phyloP scores from a whole-genome alignment of 2,113 vertebrate species.

The Malurus elegans region DNA sequence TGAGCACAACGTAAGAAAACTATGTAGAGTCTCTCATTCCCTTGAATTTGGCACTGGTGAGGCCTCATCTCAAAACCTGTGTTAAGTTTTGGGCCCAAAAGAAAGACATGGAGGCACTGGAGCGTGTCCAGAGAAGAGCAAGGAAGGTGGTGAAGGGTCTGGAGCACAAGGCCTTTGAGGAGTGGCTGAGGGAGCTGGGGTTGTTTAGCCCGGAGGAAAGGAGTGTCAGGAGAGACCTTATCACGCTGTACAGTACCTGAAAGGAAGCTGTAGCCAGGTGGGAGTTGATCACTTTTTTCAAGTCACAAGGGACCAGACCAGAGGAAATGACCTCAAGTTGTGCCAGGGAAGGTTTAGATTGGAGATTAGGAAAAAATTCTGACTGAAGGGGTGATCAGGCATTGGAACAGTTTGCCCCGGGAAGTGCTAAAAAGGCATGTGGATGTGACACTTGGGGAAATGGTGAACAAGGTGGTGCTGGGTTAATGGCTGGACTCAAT shows the following conservation, averaged over 20 bases:
- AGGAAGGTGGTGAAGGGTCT: background rate
- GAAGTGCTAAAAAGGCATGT: background rate
- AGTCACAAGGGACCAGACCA: background rate
- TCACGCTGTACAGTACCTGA: background rate
- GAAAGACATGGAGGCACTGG: no score
- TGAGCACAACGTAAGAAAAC: background rate
- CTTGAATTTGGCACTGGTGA: background rate
- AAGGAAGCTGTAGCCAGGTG: background rate
- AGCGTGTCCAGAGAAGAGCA: background rate
- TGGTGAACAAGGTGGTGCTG: background rate
- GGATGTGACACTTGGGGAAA: background rate
- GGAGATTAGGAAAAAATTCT: background rate
- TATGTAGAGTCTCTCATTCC: background rate
- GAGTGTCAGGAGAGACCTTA: no score
- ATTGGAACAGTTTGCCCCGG: background rate
- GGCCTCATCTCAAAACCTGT: background rate
- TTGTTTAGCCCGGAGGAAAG: background rate
- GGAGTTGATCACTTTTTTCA: background rate
- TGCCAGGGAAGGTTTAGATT: background rate
- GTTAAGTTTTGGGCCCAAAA: background rate
- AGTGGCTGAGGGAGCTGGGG: background rate
- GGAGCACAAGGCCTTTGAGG: background rate
- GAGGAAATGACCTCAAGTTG: background rate
- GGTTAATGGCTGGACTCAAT: background rate
- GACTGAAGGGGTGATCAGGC: background rate